phyloP scores from a whole-genome alignment of 2,888 invertebrate species.

The Folsomia candida region DNA sequence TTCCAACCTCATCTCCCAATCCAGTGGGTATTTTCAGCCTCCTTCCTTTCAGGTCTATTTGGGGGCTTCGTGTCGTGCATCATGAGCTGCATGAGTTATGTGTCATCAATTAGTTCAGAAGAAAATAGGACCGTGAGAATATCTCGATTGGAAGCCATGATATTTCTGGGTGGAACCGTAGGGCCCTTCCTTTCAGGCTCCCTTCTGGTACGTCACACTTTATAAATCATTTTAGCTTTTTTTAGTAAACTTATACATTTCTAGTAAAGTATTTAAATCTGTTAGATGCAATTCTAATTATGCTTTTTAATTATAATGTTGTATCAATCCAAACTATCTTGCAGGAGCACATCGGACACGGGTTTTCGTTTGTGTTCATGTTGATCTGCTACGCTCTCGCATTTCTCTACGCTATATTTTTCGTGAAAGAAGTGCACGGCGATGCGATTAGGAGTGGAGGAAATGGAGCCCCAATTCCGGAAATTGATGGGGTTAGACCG shows the following conservation, averaged over 20 bases:
- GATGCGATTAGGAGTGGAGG: too few relatives aligned
- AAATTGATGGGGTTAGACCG: conserved; percentile 14
- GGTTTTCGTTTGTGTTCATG: conserved; percentile 54
- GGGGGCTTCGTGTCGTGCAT: conserved; percentile 56
- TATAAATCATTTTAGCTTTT: too few relatives aligned
- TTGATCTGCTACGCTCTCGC: conserved; percentile 52
- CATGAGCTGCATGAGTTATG: conserved; percentile 54
- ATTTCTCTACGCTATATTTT: conserved; percentile 53
- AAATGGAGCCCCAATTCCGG: not conserved
- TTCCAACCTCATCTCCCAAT: conserved; percentile 51
- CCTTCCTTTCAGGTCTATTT: conserved; percentile 54
- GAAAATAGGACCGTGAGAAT: conserved; percentile 54
- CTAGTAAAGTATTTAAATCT: too few relatives aligned
- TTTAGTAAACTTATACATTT: too few relatives aligned
- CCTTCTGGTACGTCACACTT: too few relatives aligned
- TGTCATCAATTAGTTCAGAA: conserved; percentile 52
- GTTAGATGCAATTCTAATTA: too few relatives aligned
- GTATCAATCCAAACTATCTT: too few relatives aligned
- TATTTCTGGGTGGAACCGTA: conserved; percentile 54
- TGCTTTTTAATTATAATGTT: too few relatives aligned
- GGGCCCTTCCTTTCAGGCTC: conserved; percentile 55
- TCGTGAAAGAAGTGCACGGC: conserved; percentile 50
- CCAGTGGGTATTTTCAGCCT: conserved; percentile 54
- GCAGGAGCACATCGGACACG: conserved; percentile 52
- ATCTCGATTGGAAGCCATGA: conserved; percentile 56